Conservation (phyloP, 2,888 invertebrate genomes). For the Phyllotreta cruciferae region DNA sequence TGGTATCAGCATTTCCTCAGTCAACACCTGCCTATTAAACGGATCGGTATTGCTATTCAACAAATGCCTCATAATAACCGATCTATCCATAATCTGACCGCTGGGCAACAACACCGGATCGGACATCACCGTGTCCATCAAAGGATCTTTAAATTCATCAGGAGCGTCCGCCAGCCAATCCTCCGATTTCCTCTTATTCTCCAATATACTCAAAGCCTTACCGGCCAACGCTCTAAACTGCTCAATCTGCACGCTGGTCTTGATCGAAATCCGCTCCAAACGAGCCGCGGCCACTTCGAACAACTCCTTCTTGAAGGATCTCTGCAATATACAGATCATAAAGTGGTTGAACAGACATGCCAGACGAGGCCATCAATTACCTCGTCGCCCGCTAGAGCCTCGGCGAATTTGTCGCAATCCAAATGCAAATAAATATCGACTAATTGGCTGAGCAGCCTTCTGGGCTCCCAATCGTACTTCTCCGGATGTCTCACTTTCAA, state of each 20-base stretch:
- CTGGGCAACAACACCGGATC: slow-evolving; percentile 94
- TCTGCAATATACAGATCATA: slow-evolving; percentile 63
- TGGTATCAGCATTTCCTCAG: slow-evolving; percentile 91
- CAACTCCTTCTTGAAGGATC: slow-evolving; percentile 91
- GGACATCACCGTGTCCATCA: slow-evolving; percentile 97
- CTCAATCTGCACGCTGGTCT: slow-evolving; percentile 84
- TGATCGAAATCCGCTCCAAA: slow-evolving; percentile 83
- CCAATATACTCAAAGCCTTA: slow-evolving; percentile 79
- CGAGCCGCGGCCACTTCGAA: slow-evolving; percentile 90
- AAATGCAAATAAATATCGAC: slow-evolving; percentile 97
- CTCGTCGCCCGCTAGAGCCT: slow-evolving; percentile 95
- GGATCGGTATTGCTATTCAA: slow-evolving; percentile 97
- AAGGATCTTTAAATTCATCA: slow-evolving; percentile 94
- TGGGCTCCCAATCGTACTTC: slow-evolving; percentile 97
- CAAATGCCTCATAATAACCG: slow-evolving; percentile 91
- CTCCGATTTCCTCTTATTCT: slow-evolving; percentile 84
- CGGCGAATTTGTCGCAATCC: slow-evolving; percentile 89
- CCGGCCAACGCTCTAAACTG: slow-evolving; percentile 80
- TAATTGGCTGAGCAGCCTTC: slow-evolving; percentile 87
- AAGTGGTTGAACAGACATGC: background rate
- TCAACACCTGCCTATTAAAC: slow-evolving; percentile 94
- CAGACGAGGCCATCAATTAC: slow-evolving; percentile 60
- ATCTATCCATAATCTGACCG: slow-evolving; percentile 89
- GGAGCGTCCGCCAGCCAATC: slow-evolving; percentile 95
- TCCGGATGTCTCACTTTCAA: slow-evolving; percentile 91